phyloP scores from a whole-genome alignment of 2,888 invertebrate genomes.

The Melanchra persicariae region DNA sequence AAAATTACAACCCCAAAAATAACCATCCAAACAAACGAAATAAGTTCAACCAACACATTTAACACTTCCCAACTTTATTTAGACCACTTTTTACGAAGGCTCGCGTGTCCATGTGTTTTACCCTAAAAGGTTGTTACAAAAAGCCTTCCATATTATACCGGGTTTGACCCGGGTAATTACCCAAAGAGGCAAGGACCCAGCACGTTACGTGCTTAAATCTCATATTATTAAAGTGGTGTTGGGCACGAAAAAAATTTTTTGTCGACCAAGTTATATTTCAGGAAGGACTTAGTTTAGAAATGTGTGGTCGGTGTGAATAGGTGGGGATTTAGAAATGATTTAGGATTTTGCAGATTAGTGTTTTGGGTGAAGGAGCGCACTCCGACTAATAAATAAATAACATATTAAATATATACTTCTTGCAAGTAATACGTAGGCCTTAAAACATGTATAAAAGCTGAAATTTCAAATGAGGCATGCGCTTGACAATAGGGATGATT shows the following conservation, averaged over 20 bases:
- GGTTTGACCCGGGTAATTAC: slow-evolving; percentile 69
- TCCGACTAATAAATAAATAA: no score
- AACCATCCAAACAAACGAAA: slow-evolving; percentile 39
- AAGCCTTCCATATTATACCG: slow-evolving; percentile 56
- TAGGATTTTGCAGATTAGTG: slow-evolving; percentile 27
- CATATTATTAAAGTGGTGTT: slow-evolving; percentile 66
- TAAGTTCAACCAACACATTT: slow-evolving; percentile 51
- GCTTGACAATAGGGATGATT: no score
- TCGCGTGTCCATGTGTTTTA: slow-evolving; percentile 56
- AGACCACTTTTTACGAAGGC: slow-evolving; percentile 46
- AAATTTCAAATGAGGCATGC: no score
- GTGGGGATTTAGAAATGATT: slow-evolving; percentile 40
- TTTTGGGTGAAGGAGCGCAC: slow-evolving; percentile 1
- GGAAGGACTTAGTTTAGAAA: slow-evolving; percentile 53
- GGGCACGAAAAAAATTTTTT: slow-evolving; percentile 66
- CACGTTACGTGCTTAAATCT: slow-evolving; percentile 71
- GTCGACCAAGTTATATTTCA: slow-evolving; percentile 57
- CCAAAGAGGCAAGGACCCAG: slow-evolving; percentile 53
- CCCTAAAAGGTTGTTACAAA: slow-evolving; percentile 57
- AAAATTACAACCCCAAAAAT: slow-evolving; percentile 16
- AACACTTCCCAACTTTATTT: slow-evolving; percentile 46
- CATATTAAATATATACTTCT: no score
- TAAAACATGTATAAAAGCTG: no score
- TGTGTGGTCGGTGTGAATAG: slow-evolving; percentile 35
- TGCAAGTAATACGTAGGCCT: no score